Base-by-base conservation (phyloP, 2,113 vertebrate species). In the Cochlearius cochlearius region DNA sequence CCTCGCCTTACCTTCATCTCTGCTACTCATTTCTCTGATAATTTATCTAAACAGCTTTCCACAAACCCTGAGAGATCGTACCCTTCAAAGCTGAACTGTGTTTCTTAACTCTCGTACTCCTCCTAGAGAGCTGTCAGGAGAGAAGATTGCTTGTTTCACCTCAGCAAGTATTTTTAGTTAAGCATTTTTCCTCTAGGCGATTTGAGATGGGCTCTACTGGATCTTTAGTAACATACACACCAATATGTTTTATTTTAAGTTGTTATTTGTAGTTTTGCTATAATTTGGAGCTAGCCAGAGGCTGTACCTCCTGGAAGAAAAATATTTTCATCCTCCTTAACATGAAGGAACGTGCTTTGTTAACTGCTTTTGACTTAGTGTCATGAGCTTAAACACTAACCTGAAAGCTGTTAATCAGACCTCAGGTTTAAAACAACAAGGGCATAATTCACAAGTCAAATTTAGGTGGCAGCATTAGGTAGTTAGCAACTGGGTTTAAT, bases 201-300 rank as follows among this genome's bases (percentile, higher is more conserved):
- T 90, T 94, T 97, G 81, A 77, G 49, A 69, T 67, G 81, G 63
- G 96, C 93, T 92, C 84, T 94, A 56, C 55, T 90, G 82, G 67
- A 73, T 79, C 55, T 96, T 88, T 63, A 90, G 75, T 86, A 96
- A 45, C 43, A 34, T 63, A 60, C 45, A 45, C 3, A 2, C 63
- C 39, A 75, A 27, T 63, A 72, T 75, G 45, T 82, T 94, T 90
- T 90, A 50, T 85, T 94, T 88, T 60, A 74, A 90, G 43, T 73
- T 82, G 34, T 84, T 84, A 73, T 74, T 95, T 94, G 77, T 91
- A 89, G 84, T 92, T 97, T 95, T 94, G 19, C 50, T 85, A 3
- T 90, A 64, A 68, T 69, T 90, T 86, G 88, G 66, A 90, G 62
- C 27, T 94, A 86, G 68, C 91, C 78, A 91, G 86, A 94, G 89